Base-by-base conservation (phyloP, 2,888 invertebrate species). In the Tillus elongatus region DNA sequence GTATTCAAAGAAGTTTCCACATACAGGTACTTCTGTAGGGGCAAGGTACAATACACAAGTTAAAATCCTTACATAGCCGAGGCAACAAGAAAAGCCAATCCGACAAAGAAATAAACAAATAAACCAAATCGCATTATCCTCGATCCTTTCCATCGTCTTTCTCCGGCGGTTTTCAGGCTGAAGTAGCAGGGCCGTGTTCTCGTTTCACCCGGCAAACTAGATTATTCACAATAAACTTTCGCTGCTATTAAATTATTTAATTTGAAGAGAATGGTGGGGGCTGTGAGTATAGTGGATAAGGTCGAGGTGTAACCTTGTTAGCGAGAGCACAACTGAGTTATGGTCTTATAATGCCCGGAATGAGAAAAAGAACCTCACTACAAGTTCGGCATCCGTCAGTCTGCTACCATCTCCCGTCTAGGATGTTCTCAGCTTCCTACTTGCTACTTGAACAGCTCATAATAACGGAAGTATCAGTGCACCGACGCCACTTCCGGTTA, bases 151-250 rank as follows among this genome's bases (percentile, higher is more conserved):
- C 24, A n/a, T 19, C n/a, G n/a, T 19, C 24, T n/a, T 19, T 19
- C 24, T 19, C 24, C 24, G 24, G 24, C 24, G 6, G 24, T n/a
- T n/a, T 19, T n/a, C 6, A 19, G 24, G n/a, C n/a, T n/a, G n/a
- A n/a, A n/a, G n/a, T n/a, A n/a, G n/a, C n/a, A n/a, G n/a, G n/a
- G n/a, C n/a, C n/a, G n/a, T n/a, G n/a, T n/a, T n/a, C n/a, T n/a
- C n/a, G n/a, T n/a, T n/a, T n/a, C n/a, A 44, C 52, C 51, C 53
- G 44, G 49, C 56, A 63, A 66, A 67, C 64, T 60, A 63, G 66
- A 67, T 67, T 68, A 68, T 68, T 66, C 67, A 65, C 66, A 67
- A 67, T 68, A 67, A 66, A 67, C 66, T 67, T 67, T 66, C 64
- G 61, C 63, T 59, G 58, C 60, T 67, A 68, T 67, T 67, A 67